Conservation (phyloP, 1,140 invertebrate species). For the Harlomillsia oculata region DNA sequence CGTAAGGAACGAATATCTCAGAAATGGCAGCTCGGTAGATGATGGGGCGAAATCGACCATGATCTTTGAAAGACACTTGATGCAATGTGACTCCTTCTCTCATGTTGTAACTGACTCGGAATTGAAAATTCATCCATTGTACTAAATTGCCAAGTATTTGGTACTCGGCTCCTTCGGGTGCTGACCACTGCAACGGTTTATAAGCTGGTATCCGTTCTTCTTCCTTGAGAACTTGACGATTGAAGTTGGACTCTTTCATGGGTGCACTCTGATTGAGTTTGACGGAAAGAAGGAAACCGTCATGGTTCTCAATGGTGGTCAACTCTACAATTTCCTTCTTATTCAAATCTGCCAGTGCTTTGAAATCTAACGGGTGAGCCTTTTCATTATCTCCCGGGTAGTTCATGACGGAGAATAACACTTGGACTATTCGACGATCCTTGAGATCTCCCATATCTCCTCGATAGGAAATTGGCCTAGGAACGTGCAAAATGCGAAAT, state of each 20-base stretch:
- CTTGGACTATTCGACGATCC: neutral
- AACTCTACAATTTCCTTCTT: neutral
- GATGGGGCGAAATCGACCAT: neutral
- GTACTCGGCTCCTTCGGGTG: neutral
- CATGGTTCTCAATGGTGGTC: too few relatives aligned
- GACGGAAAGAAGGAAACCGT: too few relatives aligned
- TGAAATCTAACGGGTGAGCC: neutral
- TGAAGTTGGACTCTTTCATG: neutral
- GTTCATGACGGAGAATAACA: neutral
- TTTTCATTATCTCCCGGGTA: neutral
- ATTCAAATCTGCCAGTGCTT: neutral
- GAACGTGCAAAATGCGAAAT: too few relatives aligned
- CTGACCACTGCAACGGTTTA: neutral
- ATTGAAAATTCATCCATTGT: neutral
- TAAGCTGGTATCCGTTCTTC: neutral
- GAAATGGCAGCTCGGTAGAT: constrained; percentile 8
- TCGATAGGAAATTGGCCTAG: neutral
- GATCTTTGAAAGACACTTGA: neutral
- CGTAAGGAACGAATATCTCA: constrained; percentile 2
- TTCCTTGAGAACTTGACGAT: neutral
- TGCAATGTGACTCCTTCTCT: neutral
- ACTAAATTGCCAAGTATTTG: neutral
- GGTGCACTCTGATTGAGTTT: too few relatives aligned
- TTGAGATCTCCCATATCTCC: too few relatives aligned
- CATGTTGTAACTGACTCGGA: neutral